Evolutionary conservation across 2,113 vertebrate genomes (phyloP), one percentile per base, ranked within the genome.

Genomic region (Nerophis ophidion): DNA sequence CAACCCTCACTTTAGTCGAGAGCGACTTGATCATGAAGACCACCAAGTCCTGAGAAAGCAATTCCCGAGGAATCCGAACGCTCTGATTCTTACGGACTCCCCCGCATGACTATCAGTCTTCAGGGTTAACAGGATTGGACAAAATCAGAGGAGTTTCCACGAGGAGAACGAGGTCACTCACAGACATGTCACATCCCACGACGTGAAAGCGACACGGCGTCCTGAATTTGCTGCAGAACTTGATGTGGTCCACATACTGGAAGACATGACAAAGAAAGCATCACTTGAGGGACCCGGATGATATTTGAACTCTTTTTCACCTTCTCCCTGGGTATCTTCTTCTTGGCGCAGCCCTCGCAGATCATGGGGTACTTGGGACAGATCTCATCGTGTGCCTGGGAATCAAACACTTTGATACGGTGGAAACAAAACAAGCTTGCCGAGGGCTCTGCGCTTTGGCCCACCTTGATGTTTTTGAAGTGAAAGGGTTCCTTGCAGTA

Each of bases 361-460:
- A 91, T 91, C 91, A 99, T 87, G 0, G 96, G 96, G 44, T 93
- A 92, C 64, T 94, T 93, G 47, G 93, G 94, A 72, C 96, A 99
- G 68, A 94, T 90, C 45, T 94, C 92, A 0, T 93, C 91, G 26
- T 99, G 96, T 0, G 92, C 94, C 96, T 99, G 65, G 35, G 44
- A 44, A 34, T 3, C 14, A 5, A 45, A 19, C 8, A 46, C 8
- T 38, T 13, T 26, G 7, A 9, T 4, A 44, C 5, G 12, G 10
- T 4, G 10, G 2, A 49, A 6, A 0, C n/a, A 19, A 49, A 48
- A 49, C 9, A 19, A 49, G 4, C 7, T 5, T 19, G 48, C 15
- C 6, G n/a, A 10, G 49, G 11, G 17, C 3, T 16, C 7, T 17
- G 49, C 49, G 16, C 16, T 46, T 26, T 73, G 69, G 16, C 74